These are phyloP conservation scores for Anarhynchus alexandrinus DNA, from an alignment of 2,113 vertebrate species.

Conservation along the genomic window DNA sequence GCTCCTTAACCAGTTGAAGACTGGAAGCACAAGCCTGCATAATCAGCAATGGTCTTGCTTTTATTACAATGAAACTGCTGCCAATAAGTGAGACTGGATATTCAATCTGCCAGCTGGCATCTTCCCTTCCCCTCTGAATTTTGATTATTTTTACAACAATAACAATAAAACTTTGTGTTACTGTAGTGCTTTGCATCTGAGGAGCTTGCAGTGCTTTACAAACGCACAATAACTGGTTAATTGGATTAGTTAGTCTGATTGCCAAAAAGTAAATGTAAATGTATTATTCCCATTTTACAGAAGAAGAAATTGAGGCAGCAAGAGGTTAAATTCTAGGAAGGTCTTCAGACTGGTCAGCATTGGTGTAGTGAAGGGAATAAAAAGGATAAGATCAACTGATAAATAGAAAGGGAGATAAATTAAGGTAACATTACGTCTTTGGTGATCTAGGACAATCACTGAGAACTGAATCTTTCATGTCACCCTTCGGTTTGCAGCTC, in stretches of 20 bases:
- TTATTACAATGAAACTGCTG: neutral
- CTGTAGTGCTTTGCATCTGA: neutral
- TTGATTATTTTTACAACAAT: slow-evolving; percentile 37
- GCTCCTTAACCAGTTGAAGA: slow-evolving; percentile 54
- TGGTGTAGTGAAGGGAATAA: neutral
- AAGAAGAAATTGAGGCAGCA: neutral
- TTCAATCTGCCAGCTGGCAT: slow-evolving; percentile 36
- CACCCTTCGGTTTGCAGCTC: neutral
- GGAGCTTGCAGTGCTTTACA: neutral
- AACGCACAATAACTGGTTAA: neutral
- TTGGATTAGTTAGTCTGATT: neutral
- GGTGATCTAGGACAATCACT: neutral
- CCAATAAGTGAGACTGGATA: slow-evolving; percentile 19
- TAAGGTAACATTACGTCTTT: neutral
- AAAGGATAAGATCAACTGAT: neutral
- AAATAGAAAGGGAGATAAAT: neutral
- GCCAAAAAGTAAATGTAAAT: neutral
- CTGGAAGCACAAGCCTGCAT: slow-evolving; percentile 11
- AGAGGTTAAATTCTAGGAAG: neutral
- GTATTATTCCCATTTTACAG: neutral
- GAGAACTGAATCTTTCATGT: neutral
- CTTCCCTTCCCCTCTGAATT: slow-evolving; percentile 16
- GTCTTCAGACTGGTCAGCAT: neutral
- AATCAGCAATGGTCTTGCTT: slow-evolving; percentile 7
- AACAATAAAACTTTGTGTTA: slow-evolving; percentile 9